Evolutionary conservation across 2,888 invertebrate genomes (phyloP), one percentile per base, ranked within the genome.

Genomic region (Diabrotica balteata): DNA sequence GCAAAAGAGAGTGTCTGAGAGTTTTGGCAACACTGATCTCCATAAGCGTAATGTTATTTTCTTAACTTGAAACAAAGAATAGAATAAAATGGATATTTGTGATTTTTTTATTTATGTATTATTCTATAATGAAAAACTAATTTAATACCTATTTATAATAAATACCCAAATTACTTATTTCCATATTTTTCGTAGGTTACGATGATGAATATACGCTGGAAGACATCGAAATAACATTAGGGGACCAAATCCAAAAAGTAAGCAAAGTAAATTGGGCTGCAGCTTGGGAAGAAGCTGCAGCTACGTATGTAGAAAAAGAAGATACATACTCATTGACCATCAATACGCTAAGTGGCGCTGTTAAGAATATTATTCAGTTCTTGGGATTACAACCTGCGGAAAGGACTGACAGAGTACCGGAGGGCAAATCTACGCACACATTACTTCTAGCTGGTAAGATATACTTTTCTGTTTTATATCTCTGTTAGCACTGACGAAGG

Each of bases 141-240:
- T 32, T 32, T 32, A 32, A 32, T 5, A 32, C 4, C 1, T 2
- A 32, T 32, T 32, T 32, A 32, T 32, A 32, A 32, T 32, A 32
- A 32, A 32, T 32, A 32, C 32, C 32, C 32, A 32, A 32, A 32
- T 32, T 32, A 2, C 5, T 32, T 32, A 32, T 32, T 32, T 32
- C 4, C 32, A 32, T 32, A 32, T 59, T 47, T 69, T 69, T 50
- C 7, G 22, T 67, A 76, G 91, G 97, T 7, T 99, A 98, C 78
- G 92, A 94, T 65, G 99, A 99, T 81, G 96, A 97, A 69, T 99
- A 99, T 81, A 94, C 93, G 81, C 82, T 99, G 66, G 99, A 99
- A 85, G 97, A 98, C 84, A 84, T 96, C 46, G 96, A 97, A 82
- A 86, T 97, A 54, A 89, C 90, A 2, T 87, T 96, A 7, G 91